Evolutionary conservation across 2,797 vertebrate genomes (phyloP), one percentile per base, ranked within the genome.

Genomic region (Pantherophis vulpinus): DNA sequence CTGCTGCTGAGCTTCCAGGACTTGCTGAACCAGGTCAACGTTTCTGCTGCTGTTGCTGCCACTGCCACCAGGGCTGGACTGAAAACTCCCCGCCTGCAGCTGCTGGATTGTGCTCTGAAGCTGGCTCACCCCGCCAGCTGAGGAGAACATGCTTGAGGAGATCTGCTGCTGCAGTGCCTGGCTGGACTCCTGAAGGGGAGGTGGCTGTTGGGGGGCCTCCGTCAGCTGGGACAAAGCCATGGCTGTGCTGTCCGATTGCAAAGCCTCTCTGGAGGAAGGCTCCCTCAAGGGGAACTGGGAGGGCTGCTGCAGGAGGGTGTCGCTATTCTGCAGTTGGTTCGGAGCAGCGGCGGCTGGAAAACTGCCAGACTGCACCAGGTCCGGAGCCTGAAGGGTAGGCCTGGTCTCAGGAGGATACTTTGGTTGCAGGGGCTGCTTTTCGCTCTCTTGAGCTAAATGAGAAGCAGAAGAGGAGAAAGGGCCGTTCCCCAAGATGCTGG

Each of bases 91-190:
- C 3, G 99, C 98, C 94, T 99, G 99, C 91, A 99, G 98, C 86
- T 99, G 99, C 93, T 99, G 98, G 93, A 99, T 99, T 1, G 99
- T 99, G 95, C 98, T 99, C 96, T 99, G 99, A 37, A 99, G 97
- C 97, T 99, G 99, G 54, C 98, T 98, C 93, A 99, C 98, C 0
- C 97, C 96, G 1, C 98, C 98, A 11, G 98, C 98, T 2, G 98
- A 95, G 0, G 99, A 98, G 92, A 99, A 99, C 90, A 99, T 97
- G 25, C 98, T 98, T 0, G 98, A 97, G 2, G 98, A 97, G 37
- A 98, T 98, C 96, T 98, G 98, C 63, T 98, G 98, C 95, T 98
- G 98, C 93, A 98, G 91, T 0, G 97, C 96, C 92, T 99, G 98
- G 5, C 98, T 96, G 42, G 98, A 97, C 86, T 98, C 98, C 2